phyloP scores from a whole-genome alignment of 1,140 invertebrate genomes.

The Drosophila carrolli region DNA sequence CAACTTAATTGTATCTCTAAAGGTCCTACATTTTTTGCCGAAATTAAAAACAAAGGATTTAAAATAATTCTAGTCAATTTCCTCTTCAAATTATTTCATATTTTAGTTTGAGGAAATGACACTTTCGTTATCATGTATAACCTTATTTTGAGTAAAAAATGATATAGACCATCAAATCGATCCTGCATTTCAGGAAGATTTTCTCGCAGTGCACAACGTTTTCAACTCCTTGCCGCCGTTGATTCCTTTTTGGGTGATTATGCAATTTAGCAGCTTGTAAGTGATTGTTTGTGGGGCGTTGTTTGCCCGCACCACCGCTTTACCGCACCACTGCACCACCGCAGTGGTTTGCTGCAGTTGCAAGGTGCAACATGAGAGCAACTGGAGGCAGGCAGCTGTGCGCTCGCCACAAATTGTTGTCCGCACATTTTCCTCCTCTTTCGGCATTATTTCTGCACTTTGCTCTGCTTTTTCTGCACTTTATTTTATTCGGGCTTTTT shows the following conservation, averaged over 20 bases:
- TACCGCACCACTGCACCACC: conserved; percentile 3
- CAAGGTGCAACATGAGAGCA: conserved; percentile 65
- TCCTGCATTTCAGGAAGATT: not conserved
- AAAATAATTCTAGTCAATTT: too few species aligned
- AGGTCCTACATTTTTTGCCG: too few species aligned
- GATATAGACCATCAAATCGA: too few species aligned
- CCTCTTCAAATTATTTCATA: too few species aligned
- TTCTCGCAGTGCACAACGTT: conserved; percentile 15
- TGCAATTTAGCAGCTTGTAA: conserved; percentile 83
- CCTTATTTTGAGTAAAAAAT: too few species aligned
- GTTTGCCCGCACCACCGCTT: conserved; percentile 30
- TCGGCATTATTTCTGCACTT: conserved; percentile 49
- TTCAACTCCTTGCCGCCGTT: conserved; percentile 49
- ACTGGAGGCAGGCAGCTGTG: conserved; percentile 63
- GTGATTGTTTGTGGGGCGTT: conserved; percentile 83
- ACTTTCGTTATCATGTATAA: too few species aligned
- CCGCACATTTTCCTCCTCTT: conserved; percentile 66
- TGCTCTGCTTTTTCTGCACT: conserved; percentile 42
- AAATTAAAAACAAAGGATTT: too few species aligned
- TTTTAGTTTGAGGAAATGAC: too few species aligned
- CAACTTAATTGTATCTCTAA: too few species aligned
- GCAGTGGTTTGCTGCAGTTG: conserved; percentile 39
- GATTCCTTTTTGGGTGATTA: conserved; percentile 78
- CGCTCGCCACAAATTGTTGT: conserved; percentile 61
- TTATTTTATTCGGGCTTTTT: conserved; percentile 57